phyloP scores from a whole-genome alignment of 1,140 invertebrate genomes.

The Antheraea mylitta region DNA sequence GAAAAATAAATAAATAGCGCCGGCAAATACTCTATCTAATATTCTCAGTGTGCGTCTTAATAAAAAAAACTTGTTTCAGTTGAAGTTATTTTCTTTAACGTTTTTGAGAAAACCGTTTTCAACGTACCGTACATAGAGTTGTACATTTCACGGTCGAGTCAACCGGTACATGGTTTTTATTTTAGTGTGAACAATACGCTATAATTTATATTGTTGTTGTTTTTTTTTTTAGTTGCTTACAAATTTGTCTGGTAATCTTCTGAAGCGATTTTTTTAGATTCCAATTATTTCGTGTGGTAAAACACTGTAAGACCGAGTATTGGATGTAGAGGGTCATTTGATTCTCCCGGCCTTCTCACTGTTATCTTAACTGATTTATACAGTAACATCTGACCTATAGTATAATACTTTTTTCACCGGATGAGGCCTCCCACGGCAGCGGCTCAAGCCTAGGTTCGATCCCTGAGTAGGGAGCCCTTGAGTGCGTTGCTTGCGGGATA shows the following conservation, averaged over 20 bases:
- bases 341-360: background rate
- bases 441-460: too few relatives aligned
- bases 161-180: constrained; percentile 26
- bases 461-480: too few relatives aligned
- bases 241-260: background rate
- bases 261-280: background rate
- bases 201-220: constrained; percentile 28
- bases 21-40: background rate
- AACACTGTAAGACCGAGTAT: constrained; percentile 7
- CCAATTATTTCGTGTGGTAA: background rate
- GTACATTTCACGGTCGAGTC: constrained; percentile 15
- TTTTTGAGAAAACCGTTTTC: constrained; percentile 2
- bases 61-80: background rate
- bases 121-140: background rate
- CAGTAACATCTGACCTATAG: too few relatives aligned
- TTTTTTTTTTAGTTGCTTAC: constrained; percentile 21
- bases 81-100: constrained; percentile 2
- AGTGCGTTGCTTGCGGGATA: too few relatives aligned
- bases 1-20: constrained; percentile 31
- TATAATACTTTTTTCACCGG: background rate
- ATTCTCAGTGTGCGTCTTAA: background rate
- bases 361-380: too few relatives aligned
- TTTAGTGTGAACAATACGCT: constrained; percentile 27
- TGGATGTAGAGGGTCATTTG: constrained; percentile 20
- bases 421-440: too few relatives aligned